Evolutionary conservation across 2,888 invertebrate species (phyloP).

Genomic region (Matsumyia berberina): DNA sequence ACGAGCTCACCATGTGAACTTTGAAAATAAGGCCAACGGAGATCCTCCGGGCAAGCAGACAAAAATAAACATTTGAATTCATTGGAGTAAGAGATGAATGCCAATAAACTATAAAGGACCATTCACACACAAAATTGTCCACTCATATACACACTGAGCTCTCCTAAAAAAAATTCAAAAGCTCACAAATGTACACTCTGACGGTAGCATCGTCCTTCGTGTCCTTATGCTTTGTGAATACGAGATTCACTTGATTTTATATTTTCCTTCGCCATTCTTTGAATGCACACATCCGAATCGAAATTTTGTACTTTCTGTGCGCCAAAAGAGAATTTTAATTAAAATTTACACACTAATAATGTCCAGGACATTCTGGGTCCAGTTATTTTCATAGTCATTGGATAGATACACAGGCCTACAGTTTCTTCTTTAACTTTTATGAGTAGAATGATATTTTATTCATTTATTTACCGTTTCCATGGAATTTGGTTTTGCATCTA

Average conservation of each 20-base stretch:
- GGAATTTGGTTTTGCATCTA: constrained; percentile 19
- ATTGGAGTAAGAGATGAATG: constrained; percentile 45
- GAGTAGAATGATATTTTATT: constrained; percentile 21
- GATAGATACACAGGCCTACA: not conserved
- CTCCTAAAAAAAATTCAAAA: not conserved
- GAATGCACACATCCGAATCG: constrained; percentile 57
- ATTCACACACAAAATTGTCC: constrained; percentile 61
- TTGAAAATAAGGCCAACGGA: constrained; percentile 58
- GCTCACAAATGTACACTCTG: not conserved
- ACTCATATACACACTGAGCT: constrained; percentile 5
- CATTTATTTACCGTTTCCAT: constrained; percentile 37
- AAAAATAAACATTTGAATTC: constrained; percentile 69
- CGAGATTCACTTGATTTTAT: constrained; percentile 63
- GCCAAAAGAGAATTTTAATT: constrained; percentile 74
- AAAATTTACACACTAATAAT: constrained; percentile 66
- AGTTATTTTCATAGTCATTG: constrained; percentile 39
- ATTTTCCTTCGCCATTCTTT: constrained; percentile 41
- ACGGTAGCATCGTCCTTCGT: constrained; percentile 15
- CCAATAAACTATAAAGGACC: constrained; percentile 71
- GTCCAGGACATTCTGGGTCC: constrained; percentile 48
- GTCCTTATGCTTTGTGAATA: constrained; percentile 70
- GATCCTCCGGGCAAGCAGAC: constrained; percentile 56
- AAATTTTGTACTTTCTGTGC: constrained; percentile 56
- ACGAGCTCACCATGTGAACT: constrained; percentile 4
- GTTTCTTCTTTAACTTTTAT: constrained; percentile 11